A percentile compares a stretch with the other conserved stretches of the same genome.
Evolutionary conservation across 1,140 invertebrate species (phyloP).

Genomic region (Paracyclopina nana): DNA sequence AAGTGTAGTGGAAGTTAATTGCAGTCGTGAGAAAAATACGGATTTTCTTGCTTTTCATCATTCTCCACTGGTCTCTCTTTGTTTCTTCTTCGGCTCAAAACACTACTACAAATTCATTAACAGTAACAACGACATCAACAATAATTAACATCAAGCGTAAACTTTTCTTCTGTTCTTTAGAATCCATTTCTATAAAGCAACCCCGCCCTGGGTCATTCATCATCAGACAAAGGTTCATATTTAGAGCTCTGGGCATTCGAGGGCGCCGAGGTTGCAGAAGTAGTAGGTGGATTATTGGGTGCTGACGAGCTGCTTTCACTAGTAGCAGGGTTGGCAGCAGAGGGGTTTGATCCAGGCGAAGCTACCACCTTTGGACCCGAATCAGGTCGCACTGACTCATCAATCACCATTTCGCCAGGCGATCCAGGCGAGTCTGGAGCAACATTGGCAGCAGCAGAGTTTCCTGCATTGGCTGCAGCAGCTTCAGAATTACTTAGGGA

Average conservation of each 20-base stretch:
- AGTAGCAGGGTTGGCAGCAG: not conserved
- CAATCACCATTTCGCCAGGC: slow-evolving; percentile 17
- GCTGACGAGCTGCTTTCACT: not conserved
- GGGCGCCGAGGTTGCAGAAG: not conserved
- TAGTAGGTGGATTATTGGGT: not conserved
- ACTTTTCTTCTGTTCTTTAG: too few relatives aligned
- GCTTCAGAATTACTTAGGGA: not conserved
- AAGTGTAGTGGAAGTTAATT: too few relatives aligned
- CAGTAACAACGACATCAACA: too few relatives aligned
- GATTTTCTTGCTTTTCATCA: too few relatives aligned
- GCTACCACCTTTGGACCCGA: slow-evolving; percentile 6
- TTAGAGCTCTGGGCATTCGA: not conserved
- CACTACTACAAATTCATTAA: too few relatives aligned
- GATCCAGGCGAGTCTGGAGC: slow-evolving; percentile 14
- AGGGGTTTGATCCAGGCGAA: not conserved
- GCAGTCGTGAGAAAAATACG: too few relatives aligned
- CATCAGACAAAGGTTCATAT: slow-evolving; percentile 16
- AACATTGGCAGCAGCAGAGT: not conserved
- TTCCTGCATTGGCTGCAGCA: not conserved
- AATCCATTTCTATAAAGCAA: too few relatives aligned
- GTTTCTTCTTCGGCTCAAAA: too few relatives aligned
- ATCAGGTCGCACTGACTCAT: slow-evolving; percentile 11
- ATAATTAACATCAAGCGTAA: too few relatives aligned
- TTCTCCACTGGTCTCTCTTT: too few relatives aligned
- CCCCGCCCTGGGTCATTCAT: slow-evolving; percentile 12